phyloP scores from a whole-genome alignment of 1,140 invertebrate genomes.

The Drosophila tani region DNA sequence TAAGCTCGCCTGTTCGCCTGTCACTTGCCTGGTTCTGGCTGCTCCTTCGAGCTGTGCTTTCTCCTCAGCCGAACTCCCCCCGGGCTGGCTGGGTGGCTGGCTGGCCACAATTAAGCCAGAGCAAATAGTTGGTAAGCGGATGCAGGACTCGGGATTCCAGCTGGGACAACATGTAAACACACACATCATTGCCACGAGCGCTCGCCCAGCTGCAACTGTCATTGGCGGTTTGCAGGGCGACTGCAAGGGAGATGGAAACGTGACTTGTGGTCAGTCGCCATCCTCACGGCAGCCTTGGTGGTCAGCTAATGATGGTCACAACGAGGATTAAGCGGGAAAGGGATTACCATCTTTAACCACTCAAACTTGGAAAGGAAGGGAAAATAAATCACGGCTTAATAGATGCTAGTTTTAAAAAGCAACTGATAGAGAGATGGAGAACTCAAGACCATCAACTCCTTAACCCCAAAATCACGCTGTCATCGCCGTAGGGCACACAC shows the following conservation, averaged over 20 bases:
- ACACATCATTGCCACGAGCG: conserved; percentile 31
- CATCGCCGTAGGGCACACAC: conserved; percentile 1
- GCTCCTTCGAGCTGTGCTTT: neutral
- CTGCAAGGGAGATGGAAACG: neutral
- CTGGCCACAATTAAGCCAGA: conserved; percentile 62
- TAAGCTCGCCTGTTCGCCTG: conserved; percentile 48
- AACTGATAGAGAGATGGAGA: too few species aligned
- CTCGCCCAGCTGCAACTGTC: conserved; percentile 55
- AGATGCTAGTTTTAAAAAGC: too few species aligned
- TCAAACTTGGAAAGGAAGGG: too few species aligned
- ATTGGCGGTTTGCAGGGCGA: conserved; percentile 2
- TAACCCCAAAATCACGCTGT: conserved; percentile 1
- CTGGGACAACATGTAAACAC: conserved; percentile 59
- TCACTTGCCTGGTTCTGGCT: conserved; percentile 7
- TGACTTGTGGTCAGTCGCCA: conserved; percentile 3
- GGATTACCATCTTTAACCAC: too few species aligned
- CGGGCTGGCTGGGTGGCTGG: conserved; percentile 2
- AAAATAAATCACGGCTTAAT: neutral
- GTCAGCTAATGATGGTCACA: too few species aligned
- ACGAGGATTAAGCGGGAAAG: neutral
- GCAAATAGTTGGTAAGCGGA: conserved; percentile 59
- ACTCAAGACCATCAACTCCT: neutral
- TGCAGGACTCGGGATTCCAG: conserved; percentile 19
- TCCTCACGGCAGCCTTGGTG: neutral
- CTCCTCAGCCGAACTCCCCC: neutral